These are phyloP conservation scores for Rotaria socialis DNA, from an alignment of 2,888 invertebrate genomes.

Conservation along the genomic window DNA sequence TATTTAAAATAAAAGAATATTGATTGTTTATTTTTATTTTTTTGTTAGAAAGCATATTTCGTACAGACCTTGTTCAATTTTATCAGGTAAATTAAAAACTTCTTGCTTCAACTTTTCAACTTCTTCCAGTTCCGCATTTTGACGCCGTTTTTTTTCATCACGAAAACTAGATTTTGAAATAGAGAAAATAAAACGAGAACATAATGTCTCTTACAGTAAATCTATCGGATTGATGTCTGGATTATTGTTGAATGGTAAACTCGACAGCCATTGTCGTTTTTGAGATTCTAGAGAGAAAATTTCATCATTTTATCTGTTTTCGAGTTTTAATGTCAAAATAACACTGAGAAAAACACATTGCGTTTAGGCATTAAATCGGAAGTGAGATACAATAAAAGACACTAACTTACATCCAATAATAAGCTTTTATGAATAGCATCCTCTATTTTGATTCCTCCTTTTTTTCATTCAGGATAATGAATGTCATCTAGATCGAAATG, in stretches of 20 bases:
- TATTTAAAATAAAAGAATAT: not conserved
- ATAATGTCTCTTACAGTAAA: not conserved
- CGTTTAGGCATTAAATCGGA: no score
- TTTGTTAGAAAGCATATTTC: not conserved
- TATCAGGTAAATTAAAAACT: constrained; percentile 32
- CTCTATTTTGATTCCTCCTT: no score
- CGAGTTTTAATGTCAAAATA: no score
- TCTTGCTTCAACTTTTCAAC: not conserved
- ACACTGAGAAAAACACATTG: no score
- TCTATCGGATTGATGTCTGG: not conserved
- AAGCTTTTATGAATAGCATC: no score
- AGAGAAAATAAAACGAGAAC: not conserved
- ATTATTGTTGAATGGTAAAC: not conserved
- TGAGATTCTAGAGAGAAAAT: not conserved
- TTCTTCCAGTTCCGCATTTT: not conserved
- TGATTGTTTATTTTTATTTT: not conserved
- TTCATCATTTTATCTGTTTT: no score
- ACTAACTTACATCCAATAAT: no score
- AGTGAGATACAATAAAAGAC: no score
- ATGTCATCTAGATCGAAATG: no score
- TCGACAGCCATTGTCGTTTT: not conserved
- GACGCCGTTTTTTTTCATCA: not conserved
- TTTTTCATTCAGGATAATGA: no score
- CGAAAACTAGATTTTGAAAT: not conserved
- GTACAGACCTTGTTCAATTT: not conserved